Percentiles rank a stretch among this genome's conserved stretches.
These are phyloP conservation scores for Taurulus bubalis DNA, from an alignment of 2,113 vertebrate genomes.

Conservation along the genomic window DNA sequence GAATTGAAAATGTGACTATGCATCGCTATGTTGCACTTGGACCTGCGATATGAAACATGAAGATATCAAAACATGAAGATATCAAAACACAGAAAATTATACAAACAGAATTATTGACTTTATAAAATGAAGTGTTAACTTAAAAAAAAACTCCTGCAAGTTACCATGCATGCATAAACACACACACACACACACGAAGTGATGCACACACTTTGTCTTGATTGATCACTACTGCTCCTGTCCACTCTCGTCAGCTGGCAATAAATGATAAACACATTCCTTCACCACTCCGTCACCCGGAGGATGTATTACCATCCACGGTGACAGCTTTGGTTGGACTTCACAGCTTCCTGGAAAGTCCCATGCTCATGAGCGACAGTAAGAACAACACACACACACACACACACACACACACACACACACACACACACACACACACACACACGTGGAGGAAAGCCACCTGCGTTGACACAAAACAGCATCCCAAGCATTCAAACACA, in stretches of 20 bases:
- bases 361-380: neutral
- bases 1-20: neutral
- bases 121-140: neutral
- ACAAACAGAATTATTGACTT: neutral
- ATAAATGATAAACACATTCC: constrained; percentile 68
- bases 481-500: neutral
- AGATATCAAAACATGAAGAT: neutral
- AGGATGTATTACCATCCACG: constrained; percentile 46
- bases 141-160: neutral
- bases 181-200: neutral
- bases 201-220: constrained; percentile 34
- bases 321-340: constrained; percentile 53
- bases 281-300: constrained; percentile 47
- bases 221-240: constrained; percentile 57
- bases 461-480: neutral
- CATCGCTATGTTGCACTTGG: neutral
- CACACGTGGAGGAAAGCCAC: neutral
- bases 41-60: neutral
- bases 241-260: constrained; percentile 48
- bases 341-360: constrained; percentile 52
- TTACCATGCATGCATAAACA: neutral
- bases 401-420: neutral
- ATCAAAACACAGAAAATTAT: neutral
- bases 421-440: neutral
- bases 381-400: neutral